These are phyloP conservation scores for Pontoporia blainvillei DNA, from an alignment of 2,113 vertebrate species.

Conservation along the genomic window DNA sequence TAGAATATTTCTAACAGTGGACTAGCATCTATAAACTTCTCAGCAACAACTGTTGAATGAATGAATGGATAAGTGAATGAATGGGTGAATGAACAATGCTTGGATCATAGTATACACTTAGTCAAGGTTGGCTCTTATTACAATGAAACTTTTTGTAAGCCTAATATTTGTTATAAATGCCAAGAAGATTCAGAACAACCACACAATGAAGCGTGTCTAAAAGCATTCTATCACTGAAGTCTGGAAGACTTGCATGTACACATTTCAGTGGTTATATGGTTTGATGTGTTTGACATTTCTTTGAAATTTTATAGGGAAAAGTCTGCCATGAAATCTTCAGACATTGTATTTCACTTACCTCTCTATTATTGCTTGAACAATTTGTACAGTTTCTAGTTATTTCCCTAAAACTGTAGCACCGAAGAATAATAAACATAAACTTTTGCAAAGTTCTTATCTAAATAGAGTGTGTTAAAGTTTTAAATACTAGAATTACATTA, in stretches of 20 bases:
- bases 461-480: not conserved
- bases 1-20: not conserved
- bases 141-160: not conserved
- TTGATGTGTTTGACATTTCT: not conserved
- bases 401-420: not conserved
- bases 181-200: constrained; percentile 9
- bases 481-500: not conserved
- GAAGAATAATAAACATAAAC: not conserved
- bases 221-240: not conserved
- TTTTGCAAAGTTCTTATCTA: not conserved
- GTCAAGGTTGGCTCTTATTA: not conserved
- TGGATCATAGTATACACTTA: not conserved
- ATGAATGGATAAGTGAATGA: not conserved
- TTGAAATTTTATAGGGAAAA: not conserved
- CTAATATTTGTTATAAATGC: not conserved
- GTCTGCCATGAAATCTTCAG: not conserved
- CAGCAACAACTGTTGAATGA: constrained; percentile 2
- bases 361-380: not conserved
- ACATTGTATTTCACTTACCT: not conserved
- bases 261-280: not conserved
- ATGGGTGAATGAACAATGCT: not conserved
- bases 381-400: not conserved
- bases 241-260: not conserved
- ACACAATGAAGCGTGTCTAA: not conserved
- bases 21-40: not conserved